Conservation (phyloP, 2,888 invertebrate species). For the Clusia tigrina region DNA sequence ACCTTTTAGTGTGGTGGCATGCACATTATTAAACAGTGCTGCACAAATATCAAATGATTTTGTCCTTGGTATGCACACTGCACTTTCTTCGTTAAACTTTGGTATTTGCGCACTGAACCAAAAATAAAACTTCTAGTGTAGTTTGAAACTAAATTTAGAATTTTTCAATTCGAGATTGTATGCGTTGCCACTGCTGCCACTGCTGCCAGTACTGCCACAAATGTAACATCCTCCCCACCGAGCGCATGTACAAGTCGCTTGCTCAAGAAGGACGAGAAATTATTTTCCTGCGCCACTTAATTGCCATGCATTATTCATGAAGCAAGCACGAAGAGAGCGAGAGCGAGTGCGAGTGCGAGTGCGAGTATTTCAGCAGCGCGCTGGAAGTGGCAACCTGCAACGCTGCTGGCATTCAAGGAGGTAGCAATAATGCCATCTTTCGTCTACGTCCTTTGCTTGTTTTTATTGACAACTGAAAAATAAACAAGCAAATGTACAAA, state of each 20-base stretch:
- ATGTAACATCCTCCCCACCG: neutral
- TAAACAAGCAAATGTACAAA: conserved; percentile 33
- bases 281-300: conserved; percentile 24
- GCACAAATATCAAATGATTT: too few relatives aligned
- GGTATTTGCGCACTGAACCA: neutral
- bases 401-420: neutral
- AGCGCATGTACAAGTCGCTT: neutral
- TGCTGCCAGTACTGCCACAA: too few relatives aligned
- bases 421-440: neutral
- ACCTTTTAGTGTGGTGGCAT: too few relatives aligned
- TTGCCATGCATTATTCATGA: conserved; percentile 30
- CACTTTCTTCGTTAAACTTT: conserved; percentile 5
- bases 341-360: neutral
- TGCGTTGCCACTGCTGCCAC: neutral
- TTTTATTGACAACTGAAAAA: neutral
- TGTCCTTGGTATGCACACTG: conserved; percentile 10
- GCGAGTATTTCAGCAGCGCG: neutral
- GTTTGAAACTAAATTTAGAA: conserved; percentile 2
- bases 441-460: neutral
- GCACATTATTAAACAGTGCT: too few relatives aligned
- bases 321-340: too few relatives aligned
- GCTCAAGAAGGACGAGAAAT: conserved; percentile 12
- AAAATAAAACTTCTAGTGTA: neutral
- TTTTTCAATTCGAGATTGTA: neutral
- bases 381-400: neutral